Percentiles rank a stretch among this genome's conserved stretches.
Conservation (phyloP, 2,113 vertebrate genomes). For the Pelobates fuscus region DNA sequence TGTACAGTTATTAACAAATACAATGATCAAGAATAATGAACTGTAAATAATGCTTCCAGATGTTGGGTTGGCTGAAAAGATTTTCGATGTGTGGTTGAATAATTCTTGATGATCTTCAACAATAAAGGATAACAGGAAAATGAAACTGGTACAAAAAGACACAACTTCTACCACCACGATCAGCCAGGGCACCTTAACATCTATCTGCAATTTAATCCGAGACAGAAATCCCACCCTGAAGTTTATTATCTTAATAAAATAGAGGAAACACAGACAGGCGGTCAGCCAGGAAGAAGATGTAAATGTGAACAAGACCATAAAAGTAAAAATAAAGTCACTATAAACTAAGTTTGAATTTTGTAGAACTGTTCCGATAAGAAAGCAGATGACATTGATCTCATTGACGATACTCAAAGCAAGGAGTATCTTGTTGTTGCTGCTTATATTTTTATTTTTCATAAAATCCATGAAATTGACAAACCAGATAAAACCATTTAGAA, state of each 20-base stretch:
- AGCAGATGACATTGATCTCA: too few relatives aligned
- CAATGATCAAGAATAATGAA: neutral
- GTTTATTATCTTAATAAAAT: slow-evolving; percentile 3
- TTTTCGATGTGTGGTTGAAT: too few relatives aligned
- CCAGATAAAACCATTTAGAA: neutral
- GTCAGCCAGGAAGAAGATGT: neutral
- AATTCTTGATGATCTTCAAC: too few relatives aligned
- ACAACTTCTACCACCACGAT: neutral
- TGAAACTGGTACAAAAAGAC: neutral
- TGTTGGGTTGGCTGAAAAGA: too few relatives aligned
- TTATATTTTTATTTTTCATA: neutral
- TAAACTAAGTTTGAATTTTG: too few relatives aligned
- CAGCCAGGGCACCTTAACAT: neutral
- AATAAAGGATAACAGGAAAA: neutral
- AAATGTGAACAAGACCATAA: neutral
- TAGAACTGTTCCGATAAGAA: too few relatives aligned
- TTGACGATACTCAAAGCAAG: neutral
- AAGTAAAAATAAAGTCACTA: neutral
- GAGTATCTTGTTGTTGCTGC: slow-evolving; percentile 10
- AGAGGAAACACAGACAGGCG: neutral
- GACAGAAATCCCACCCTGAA: neutral
- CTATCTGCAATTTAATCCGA: neutral
- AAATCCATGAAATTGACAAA: neutral
- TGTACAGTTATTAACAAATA: neutral
- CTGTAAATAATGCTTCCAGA: neutral